These are phyloP conservation scores for Apogon talboti DNA, from an alignment of 2,797 vertebrate genomes.

Conservation along the genomic window DNA sequence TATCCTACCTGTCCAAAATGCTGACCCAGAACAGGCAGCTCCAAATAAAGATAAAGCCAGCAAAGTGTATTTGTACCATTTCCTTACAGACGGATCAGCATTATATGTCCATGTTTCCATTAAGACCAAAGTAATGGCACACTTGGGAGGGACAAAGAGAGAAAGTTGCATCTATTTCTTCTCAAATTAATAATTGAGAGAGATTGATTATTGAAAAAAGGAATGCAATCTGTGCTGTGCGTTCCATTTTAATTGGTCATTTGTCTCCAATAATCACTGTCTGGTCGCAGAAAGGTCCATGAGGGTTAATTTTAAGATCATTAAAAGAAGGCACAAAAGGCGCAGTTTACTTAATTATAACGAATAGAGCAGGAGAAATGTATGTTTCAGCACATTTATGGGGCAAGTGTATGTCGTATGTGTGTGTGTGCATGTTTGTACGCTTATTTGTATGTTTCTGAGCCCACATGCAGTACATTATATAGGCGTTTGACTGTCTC, in stretches of 20 bases:
- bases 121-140: constrained; percentile 64
- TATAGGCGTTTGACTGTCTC: constrained; percentile 35
- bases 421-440: constrained; percentile 12
- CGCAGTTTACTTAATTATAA: constrained; percentile 48
- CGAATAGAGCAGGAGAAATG: constrained; percentile 7
- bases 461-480: constrained; percentile 9
- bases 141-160: constrained; percentile 41
- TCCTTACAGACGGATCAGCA: constrained; percentile 48
- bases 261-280: constrained; percentile 62
- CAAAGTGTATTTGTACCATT: constrained; percentile 32
- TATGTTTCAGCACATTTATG: constrained; percentile 42
- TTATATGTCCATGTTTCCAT: constrained; percentile 49
- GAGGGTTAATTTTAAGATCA: constrained; percentile 42
- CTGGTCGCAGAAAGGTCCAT: constrained; percentile 36
- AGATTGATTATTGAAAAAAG: constrained; percentile 61
- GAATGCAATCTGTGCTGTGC: constrained; percentile 39
- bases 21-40: constrained; percentile 54
- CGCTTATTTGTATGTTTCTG: constrained; percentile 35
- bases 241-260: constrained; percentile 70
- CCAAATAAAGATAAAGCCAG: constrained; percentile 54
- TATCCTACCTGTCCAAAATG: constrained; percentile 56
- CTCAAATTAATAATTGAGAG: constrained; percentile 66
- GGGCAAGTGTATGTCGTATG: constrained; percentile 4
- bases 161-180: constrained; percentile 42
- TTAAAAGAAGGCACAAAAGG: constrained; percentile 27